These are phyloP conservation scores for Pelagia noctiluca DNA, from an alignment of 30 jellyfish, hydroid and myxozoan species.

Conservation along the genomic window DNA sequence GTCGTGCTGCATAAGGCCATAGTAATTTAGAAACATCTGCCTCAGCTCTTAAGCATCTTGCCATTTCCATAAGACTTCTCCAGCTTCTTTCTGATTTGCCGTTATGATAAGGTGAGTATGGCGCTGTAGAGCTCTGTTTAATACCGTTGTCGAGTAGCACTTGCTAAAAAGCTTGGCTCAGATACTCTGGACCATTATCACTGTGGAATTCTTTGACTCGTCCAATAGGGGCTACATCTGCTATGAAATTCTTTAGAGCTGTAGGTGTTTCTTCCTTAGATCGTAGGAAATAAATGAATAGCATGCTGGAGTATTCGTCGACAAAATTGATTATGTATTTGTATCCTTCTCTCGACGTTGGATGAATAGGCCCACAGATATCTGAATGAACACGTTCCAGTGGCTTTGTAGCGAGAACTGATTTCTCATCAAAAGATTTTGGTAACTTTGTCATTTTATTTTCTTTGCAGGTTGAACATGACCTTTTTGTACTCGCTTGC, in stretches of 20 bases:
- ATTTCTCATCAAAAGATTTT: conserved; percentile 24
- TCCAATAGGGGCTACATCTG: conserved; percentile 53
- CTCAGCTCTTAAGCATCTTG: conserved; percentile 36
- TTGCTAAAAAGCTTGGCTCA: conserved; percentile 25
- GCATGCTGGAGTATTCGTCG: conserved; percentile 52
- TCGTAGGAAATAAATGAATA: conserved; percentile 30
- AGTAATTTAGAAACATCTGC: conserved; percentile 30
- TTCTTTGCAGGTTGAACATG: conserved; percentile 54
- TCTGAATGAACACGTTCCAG: conserved; percentile 56
- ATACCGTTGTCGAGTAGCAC: conserved; percentile 35
- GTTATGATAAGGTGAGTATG: conserved; percentile 28
- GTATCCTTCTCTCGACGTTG: conserved; percentile 58
- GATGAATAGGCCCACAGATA: conserved; percentile 49
- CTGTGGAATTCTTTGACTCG: conserved; percentile 40
- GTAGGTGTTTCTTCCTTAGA: conserved; percentile 48
- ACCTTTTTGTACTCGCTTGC: conserved; percentile 2
- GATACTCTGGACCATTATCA: conserved; percentile 28
- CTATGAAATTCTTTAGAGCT: conserved; percentile 20
- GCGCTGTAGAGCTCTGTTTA: conserved; percentile 43
- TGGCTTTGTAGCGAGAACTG: conserved; percentile 41
- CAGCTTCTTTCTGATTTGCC: conserved; percentile 49
- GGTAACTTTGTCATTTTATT: conserved; percentile 54
- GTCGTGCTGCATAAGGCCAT: conserved; percentile 55
- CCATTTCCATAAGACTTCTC: conserved; percentile 64
- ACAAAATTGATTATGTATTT: conserved; percentile 51